Conservation (phyloP, 2,797 vertebrate species). For the Stomatorhinus walkeri region DNA sequence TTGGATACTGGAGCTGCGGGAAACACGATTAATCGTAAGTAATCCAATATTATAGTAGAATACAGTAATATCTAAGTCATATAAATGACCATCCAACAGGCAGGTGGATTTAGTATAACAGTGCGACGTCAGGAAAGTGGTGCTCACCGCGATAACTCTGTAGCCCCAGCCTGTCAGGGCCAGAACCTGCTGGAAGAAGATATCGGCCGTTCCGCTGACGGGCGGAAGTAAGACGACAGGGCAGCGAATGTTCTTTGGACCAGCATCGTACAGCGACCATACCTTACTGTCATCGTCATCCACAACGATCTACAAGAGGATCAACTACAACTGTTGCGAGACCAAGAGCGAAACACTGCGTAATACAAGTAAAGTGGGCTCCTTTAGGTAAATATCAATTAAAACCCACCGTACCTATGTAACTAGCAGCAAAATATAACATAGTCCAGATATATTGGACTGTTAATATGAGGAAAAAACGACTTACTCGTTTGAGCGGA, state of each 20-base stretch:
- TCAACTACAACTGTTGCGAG: not conserved
- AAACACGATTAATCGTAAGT: not conserved
- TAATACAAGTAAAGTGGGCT: not conserved
- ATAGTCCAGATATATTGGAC: not conserved
- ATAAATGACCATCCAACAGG: not conserved
- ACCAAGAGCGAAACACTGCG: not conserved
- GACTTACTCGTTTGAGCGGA: slow-evolving; percentile 84
- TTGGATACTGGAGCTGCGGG: slow-evolving; percentile 87
- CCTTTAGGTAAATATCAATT: not conserved
- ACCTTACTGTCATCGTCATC: slow-evolving; percentile 98
- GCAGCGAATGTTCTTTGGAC: slow-evolving; percentile 85
- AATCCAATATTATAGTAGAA: not conserved
- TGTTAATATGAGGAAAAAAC: not conserved
- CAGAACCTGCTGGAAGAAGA: slow-evolving; percentile 94
- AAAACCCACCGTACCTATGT: not conserved
- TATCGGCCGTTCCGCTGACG: slow-evolving; percentile 91
- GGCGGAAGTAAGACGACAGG: slow-evolving; percentile 94
- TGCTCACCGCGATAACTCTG: slow-evolving; percentile 75
- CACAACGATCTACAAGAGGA: slow-evolving; percentile 77
- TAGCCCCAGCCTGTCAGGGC: slow-evolving; percentile 94
- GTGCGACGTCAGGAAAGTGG: not conserved
- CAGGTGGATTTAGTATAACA: not conserved
- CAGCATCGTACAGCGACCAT: slow-evolving; percentile 93
- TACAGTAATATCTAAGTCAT: not conserved
- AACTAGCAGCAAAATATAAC: not conserved